phyloP scores from a whole-genome alignment of 1,140 invertebrate genomes.

The Limonius californicus region DNA sequence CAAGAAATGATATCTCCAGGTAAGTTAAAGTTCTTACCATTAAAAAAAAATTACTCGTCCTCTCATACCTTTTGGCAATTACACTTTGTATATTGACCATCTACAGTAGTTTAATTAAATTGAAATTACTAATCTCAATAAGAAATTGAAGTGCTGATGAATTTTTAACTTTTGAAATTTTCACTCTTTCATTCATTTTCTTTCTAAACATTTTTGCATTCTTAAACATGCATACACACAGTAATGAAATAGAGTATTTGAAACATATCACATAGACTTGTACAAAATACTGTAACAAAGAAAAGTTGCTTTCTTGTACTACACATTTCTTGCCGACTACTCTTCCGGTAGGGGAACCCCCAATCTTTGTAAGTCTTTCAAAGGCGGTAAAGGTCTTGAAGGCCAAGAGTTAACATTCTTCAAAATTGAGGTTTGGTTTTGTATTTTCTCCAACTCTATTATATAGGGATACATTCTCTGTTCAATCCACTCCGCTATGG shows the following conservation, averaged over 20 bases:
- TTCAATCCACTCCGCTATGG: constrained; percentile 73
- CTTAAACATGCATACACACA: no score
- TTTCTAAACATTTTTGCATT: no score
- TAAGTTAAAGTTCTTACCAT: no score
- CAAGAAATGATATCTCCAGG: no score
- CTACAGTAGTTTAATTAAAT: no score
- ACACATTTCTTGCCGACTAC: background rate
- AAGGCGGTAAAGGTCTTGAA: constrained; percentile 41
- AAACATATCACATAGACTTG: background rate
- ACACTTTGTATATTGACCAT: no score
- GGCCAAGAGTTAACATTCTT: constrained; percentile 44
- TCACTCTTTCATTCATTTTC: no score
- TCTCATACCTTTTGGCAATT: no score
- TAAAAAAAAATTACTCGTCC: no score
- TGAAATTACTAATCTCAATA: no score
- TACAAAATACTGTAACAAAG: background rate
- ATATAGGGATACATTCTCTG: constrained; percentile 52
- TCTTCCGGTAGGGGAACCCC: constrained; percentile 27
- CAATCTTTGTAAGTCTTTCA: constrained; percentile 45
- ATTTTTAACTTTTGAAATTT: no score
- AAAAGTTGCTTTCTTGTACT: background rate
- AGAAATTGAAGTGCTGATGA: no score
- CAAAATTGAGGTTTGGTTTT: constrained; percentile 46
- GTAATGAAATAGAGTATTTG: background rate
- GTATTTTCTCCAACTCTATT: constrained; percentile 47